Evolutionary conservation across 1,140 invertebrate species (phyloP).

Genomic region (Dinoponera quadriceps): DNA sequence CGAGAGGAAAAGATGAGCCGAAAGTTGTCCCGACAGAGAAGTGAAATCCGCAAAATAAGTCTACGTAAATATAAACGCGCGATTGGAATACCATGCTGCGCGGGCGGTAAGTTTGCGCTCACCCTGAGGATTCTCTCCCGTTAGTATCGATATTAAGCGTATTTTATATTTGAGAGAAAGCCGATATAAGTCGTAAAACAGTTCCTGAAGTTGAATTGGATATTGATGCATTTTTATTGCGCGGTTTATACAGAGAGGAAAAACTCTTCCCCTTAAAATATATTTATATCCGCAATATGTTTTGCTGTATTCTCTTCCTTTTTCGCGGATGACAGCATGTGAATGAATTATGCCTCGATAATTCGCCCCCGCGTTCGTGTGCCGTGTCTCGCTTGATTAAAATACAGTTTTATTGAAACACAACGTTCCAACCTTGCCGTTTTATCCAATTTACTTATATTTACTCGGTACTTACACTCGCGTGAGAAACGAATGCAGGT

Average conservation of each 20-base stretch:
- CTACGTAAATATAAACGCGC: constrained; percentile 39
- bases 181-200: constrained; percentile 19
- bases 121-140: background rate
- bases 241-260: constrained; percentile 2
- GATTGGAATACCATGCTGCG: constrained; percentile 25
- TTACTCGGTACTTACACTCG: constrained; percentile 29
- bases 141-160: constrained; percentile 29
- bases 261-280: background rate
- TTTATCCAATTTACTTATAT: constrained; percentile 12
- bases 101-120: constrained; percentile 19
- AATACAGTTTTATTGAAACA: too few species aligned
- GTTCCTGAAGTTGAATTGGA: constrained; percentile 13
- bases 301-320: background rate
- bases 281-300: constrained; percentile 5
- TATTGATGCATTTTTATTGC: constrained; percentile 36
- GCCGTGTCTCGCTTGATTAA: too few species aligned
- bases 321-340: background rate
- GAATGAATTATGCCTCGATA: too few species aligned
- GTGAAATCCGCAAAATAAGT: constrained; percentile 34
- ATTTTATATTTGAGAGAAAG: constrained; percentile 13
- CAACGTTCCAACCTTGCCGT: too few species aligned
- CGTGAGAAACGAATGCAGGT: constrained; percentile 48
- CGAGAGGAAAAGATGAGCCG: constrained; percentile 17
- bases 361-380: too few species aligned
- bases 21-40: constrained; percentile 34